These are phyloP conservation scores for Hololepta plana DNA, from an alignment of 2,888 invertebrate genomes.

Conservation along the genomic window DNA sequence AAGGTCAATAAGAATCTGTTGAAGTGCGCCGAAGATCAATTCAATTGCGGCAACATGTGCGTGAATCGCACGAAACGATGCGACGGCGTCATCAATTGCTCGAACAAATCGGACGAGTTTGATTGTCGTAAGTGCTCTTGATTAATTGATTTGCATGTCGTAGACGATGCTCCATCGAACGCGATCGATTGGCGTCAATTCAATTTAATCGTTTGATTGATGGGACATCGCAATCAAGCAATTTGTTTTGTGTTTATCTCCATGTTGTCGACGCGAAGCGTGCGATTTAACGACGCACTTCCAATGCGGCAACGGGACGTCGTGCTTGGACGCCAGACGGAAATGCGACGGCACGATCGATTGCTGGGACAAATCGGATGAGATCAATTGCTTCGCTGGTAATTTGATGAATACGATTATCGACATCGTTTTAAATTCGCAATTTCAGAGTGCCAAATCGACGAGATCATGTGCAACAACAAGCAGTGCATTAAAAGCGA, in stretches of 20 bases:
- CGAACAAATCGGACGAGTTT: conserved; percentile 54
- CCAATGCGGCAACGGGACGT: conserved; percentile 54
- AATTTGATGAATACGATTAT: too few relatives aligned
- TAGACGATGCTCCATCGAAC: neutral
- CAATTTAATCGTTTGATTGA: neutral
- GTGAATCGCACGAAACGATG: conserved; percentile 44
- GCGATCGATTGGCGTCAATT: conserved; percentile 1
- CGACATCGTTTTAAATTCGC: too few relatives aligned
- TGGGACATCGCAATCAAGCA: neutral
- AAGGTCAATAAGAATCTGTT: conserved; percentile 36
- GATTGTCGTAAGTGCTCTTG: conserved; percentile 43
- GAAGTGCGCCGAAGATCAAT: conserved; percentile 42
- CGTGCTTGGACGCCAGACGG: conserved; percentile 49
- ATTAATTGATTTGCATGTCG: conserved; percentile 1
- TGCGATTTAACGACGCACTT: conserved; percentile 50
- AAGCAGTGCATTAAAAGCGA: too few relatives aligned
- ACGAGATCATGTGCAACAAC: too few relatives aligned
- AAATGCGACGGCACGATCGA: conserved; percentile 54
- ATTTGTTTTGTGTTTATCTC: too few relatives aligned
- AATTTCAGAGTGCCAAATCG: too few relatives aligned
- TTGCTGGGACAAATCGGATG: conserved; percentile 64
- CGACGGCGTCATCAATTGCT: conserved; percentile 56
- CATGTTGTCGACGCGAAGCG: too few relatives aligned
- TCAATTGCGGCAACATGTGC: conserved; percentile 58
- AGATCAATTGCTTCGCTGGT: conserved; percentile 54